Base-by-base conservation (phyloP, 2,888 invertebrate genomes). In the Acrobasis suavella region DNA sequence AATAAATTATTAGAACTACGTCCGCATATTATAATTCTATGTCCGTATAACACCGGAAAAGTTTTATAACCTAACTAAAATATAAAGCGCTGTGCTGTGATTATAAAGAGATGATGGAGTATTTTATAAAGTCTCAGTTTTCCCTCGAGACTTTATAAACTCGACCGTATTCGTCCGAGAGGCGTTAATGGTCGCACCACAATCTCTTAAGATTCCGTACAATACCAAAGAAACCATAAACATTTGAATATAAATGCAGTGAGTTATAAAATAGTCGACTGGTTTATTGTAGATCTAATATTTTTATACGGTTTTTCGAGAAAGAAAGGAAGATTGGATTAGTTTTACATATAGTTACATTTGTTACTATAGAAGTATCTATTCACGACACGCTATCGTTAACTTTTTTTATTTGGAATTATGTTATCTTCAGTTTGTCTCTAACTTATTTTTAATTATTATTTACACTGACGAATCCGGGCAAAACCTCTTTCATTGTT, bases 81-180 rank as follows among this genome's bases (percentile, higher is more conserved):
- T 56, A 56, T 42, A 54, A 59, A 49, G 50, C 59, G 49, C 32
- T 16, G 50, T 56, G 49, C 32, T 16, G 50, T 56, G 56, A 56
- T 56, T 42, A 56, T 56, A 60, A 50, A 50, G 50, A 50, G 15
- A 59, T 49, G 50, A 50, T 51, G 37, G 50, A 38, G 50, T 50
- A 60, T 50, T 60, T 60, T 50, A 50, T 50, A 60, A 50, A 60
- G 59, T 60, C 50, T 9, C 50, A 60, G 59, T 60, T 60, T 50
- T 50, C 59, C 59, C 59, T 60, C 38, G 38, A 51, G 59, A 50
- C 59, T 60, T n/a, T 51, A 60, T 59, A 59, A 59, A 59, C 59
- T 59, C 16, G 50, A 50, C 50, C 50, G 50, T 59, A 59, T 50
- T 59, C 59, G 59, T 59, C 50, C 56, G 22, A 42, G 42, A 51